Percentiles rank a stretch among this genome's conserved stretches.
These are phyloP conservation scores for Drosophila teissieri DNA, from an alignment of 1,140 invertebrate species.

Conservation along the genomic window DNA sequence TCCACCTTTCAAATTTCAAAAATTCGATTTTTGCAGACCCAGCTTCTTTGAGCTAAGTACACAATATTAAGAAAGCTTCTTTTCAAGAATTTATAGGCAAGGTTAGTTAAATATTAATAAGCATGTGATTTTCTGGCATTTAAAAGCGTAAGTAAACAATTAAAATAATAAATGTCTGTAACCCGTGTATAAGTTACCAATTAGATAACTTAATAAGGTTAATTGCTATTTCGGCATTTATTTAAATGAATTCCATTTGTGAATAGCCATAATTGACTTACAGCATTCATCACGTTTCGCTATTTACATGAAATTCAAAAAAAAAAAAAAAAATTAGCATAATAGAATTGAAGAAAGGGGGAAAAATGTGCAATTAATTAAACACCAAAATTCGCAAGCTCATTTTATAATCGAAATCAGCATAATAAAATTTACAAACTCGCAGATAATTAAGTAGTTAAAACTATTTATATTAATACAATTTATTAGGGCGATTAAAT, in stretches of 20 bases:
- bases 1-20: no score
- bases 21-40: no score
- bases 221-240: background rate
- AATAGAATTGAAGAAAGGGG: background rate
- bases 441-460: no score
- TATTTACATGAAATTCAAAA: background rate
- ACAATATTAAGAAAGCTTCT: background rate
- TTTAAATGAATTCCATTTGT: background rate
- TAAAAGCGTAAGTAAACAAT: background rate
- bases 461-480: no score
- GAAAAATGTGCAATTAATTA: background rate
- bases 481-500: no score
- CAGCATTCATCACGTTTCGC: background rate
- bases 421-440: no score
- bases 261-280: background rate
- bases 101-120: background rate
- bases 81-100: background rate
- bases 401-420: background rate
- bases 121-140: no score
- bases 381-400: background rate
- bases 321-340: constrained; percentile 1
- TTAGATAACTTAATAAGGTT: background rate
- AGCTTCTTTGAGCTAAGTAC: no score
- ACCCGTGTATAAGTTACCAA: background rate
- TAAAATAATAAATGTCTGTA: no score